Evolutionary conservation across 1,140 invertebrate species (phyloP), one percentile per base, ranked within the genome.

Genomic region (Heliothis subflexa): DNA sequence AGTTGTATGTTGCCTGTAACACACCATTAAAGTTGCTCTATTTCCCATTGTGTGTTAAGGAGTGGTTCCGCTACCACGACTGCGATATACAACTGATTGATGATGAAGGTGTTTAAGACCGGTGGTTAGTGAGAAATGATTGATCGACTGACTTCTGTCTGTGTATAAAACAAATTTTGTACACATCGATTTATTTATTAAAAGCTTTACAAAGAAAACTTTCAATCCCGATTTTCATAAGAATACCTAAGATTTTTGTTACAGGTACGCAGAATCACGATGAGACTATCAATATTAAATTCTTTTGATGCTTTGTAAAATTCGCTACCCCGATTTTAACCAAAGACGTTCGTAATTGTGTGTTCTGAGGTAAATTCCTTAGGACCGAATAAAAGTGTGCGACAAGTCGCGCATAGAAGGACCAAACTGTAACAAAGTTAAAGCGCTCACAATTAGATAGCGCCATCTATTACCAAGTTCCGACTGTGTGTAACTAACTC

Each of bases 401-500:
- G 18, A n/a, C 55, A 16, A 21, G 18, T 73, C 55, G 40, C 28
- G 52, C 12, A 14, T 40, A 73, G 18, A 49, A 62, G 13, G 59
- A 50, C 21, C 45, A 61, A 74, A 45, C 55, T 14, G 45, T 74
- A 61, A 74, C 18, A 49, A 74, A 74, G 71, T 74, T 74, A 49
- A 74, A 74, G n/a, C 71, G 54, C n/a, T 49, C 18, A 50, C 71
- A 59, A 59, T 74, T 74, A 74, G 54, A 74, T 28, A 61, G 54
- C 71, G 18, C 71, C 54, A 61, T 74, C 54, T 74, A 74, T 74
- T 61, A 61, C 55, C 52, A 61, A 74, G 66, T 61, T 74, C 54
- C 55, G 54, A 28, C 71, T 74, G 49, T 74, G 55, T 74, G 54
- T 74, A 59, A 74, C 71, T 74, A 74, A 74, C 71, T 74, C 54